Base-by-base conservation (phyloP, 2,888 invertebrate species). In the Pimpla rufipes region DNA sequence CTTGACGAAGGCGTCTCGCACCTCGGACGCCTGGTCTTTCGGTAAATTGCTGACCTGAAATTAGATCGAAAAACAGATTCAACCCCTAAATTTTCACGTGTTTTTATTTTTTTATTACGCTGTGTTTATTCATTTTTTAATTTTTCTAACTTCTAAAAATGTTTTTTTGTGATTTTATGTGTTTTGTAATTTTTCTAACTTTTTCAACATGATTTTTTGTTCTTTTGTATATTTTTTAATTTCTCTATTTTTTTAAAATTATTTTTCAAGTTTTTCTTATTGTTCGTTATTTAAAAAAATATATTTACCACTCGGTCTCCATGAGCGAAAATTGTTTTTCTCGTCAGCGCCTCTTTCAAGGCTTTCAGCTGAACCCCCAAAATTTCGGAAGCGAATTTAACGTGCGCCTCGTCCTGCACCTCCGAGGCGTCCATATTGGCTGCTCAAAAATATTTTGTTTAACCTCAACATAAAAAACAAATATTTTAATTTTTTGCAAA, bases 1-100 rank as follows among this genome's bases (percentile, higher is more conserved):
- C 94, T 99, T 99, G 0, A 97, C 98, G 87, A 99, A 97, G 0
- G 99, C 98, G 93, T 99, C 98, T 78, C 98, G 94, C 0, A 97
- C 97, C 93, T 98, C 98, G 0, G 96, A 91, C 0, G 98, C 97
- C 74, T 97, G 96, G 13, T 96, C 95, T 85, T 96, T 96, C 0
- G 96, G 96, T 88, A 98, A 94, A 37, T 96, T 95, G 0, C 97
- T 96, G 10, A 94, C 90, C 92, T 93, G 79, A 42, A 59, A 23
- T 57, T n/a, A 57, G 37, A 59, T n/a, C n/a, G n/a, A 18, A 13
- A 13, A 47, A 67, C 21, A 42, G 11, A 52, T 68, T 40, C n/a
- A 68, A 35, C n/a, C n/a, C n/a, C n/a, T n/a, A 57, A n/a, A 66
- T 50, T 40, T 29, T 47, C 5, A 57, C 21, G 10, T 35, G 16